A percentile compares a stretch with the other conserved stretches of the same genome.
phyloP scores from a whole-genome alignment of 2,113 vertebrate genomes.

The Notechis scutatus region DNA sequence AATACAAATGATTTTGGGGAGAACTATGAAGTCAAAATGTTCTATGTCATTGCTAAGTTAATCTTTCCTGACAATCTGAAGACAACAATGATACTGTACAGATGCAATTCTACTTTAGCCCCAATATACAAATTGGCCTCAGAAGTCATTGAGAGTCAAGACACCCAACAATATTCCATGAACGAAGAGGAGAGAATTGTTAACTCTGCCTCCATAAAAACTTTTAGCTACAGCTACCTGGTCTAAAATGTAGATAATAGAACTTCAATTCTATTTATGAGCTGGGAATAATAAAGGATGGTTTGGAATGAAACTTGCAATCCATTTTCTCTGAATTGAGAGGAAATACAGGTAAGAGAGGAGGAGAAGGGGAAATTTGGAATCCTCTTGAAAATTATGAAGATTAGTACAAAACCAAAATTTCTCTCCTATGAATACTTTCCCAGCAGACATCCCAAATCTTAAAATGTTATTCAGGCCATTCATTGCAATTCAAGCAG shows the following conservation, averaged over 20 bases:
- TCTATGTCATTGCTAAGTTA: not conserved
- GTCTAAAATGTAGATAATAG: not conserved
- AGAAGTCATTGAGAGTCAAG: not conserved
- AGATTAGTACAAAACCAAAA: conserved; percentile 2
- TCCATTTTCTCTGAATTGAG: not conserved
- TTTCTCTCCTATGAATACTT: conserved; percentile 6
- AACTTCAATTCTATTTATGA: not conserved
- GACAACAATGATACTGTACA: not conserved
- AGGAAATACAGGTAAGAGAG: not conserved
- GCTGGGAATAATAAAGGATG: not conserved
- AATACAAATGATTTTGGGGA: not conserved
- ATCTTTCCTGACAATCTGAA: not conserved
- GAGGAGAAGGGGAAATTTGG: not conserved
- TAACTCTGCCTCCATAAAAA: not conserved
- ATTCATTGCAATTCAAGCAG: conserved; percentile 26
- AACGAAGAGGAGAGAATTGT: too few species aligned
- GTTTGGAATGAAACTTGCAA: not conserved
- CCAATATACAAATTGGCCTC: not conserved
- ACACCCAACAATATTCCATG: not conserved
- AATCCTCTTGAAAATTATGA: conserved; percentile 2
- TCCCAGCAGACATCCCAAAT: conserved; percentile 21
- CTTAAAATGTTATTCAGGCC: conserved; percentile 27
- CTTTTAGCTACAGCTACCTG: not conserved
- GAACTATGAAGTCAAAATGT: not conserved
- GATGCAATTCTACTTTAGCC: not conserved